Percentiles rank a stretch among this genome's conserved stretches.
phyloP scores from a whole-genome alignment of 2,797 vertebrate genomes.

The Xenentodon cancila region DNA sequence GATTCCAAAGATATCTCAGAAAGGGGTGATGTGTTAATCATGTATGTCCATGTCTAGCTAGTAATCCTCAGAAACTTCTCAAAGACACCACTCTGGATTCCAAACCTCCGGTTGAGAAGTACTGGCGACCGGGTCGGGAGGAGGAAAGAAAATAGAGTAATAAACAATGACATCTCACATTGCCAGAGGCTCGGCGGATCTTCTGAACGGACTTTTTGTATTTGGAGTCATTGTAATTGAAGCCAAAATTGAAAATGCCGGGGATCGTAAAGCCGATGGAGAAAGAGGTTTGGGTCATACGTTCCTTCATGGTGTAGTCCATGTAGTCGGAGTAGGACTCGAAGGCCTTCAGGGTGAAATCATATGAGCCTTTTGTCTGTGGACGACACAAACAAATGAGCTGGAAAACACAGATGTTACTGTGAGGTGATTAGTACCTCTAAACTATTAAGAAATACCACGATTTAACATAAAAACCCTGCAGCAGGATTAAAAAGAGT shows the following conservation, averaged over 20 bases:
- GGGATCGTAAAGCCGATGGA: constrained; percentile 74
- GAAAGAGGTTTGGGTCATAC: constrained; percentile 52
- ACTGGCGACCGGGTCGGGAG: too few species aligned
- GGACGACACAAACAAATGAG: constrained; percentile 1
- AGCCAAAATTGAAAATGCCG: constrained; percentile 74
- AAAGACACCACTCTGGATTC: too few species aligned
- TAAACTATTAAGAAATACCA: too few species aligned
- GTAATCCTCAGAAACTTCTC: too few species aligned
- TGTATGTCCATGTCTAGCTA: too few species aligned
- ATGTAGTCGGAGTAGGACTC: constrained; percentile 86
- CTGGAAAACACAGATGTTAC: too few species aligned
- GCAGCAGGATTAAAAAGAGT: too few species aligned
- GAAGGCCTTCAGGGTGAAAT: constrained; percentile 84
- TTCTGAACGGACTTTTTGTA: constrained; percentile 80
- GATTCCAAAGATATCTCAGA: too few species aligned
- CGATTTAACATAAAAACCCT: too few species aligned
- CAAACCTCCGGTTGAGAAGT: too few species aligned
- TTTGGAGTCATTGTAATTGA: constrained; percentile 64
- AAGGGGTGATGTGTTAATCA: too few species aligned
- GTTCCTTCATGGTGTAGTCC: constrained; percentile 50
- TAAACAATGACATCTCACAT: constrained; percentile 70
- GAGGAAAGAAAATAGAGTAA: background rate
- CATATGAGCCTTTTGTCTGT: constrained; percentile 89
- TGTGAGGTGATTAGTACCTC: too few species aligned
- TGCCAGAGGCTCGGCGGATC: constrained; percentile 82